A percentile compares a stretch with the other conserved stretches of the same genome.
These are phyloP conservation scores for Diachrysia chrysitis DNA, from an alignment of 2,888 invertebrate genomes.

Conservation along the genomic window DNA sequence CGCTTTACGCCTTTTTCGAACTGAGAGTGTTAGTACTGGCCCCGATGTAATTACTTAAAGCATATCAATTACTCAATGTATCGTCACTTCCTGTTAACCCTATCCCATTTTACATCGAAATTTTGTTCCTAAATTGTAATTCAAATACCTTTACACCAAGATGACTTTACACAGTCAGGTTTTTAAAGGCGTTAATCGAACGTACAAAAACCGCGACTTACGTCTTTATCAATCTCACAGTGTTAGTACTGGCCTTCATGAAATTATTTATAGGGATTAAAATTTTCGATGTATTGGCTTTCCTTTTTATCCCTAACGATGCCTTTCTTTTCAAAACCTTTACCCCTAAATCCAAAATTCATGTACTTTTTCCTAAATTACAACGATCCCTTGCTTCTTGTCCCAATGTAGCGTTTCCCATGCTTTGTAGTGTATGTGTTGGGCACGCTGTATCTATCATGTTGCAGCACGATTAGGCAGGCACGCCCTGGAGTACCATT, in stretches of 20 bases:
- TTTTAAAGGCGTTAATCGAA: not conserved
- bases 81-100: not conserved
- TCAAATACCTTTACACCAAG: too few species aligned
- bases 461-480: not conserved
- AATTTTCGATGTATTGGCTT: not conserved
- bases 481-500: not conserved
- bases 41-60: not conserved
- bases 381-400: too few species aligned
- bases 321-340: too few species aligned
- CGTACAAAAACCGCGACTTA: not conserved
- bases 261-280: not conserved
- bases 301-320: too few species aligned
- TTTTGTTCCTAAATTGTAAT: not conserved
- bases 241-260: not conserved
- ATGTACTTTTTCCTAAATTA: too few species aligned
- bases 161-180: too few species aligned
- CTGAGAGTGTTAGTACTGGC: not conserved
- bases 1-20: not conserved
- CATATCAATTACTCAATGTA: not conserved
- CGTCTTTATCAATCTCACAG: not conserved
- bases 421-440: not conserved
- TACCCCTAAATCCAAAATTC: too few species aligned
- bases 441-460: not conserved
- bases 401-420: not conserved
- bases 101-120: not conserved